Percentiles rank a stretch among this genome's conserved stretches.
Evolutionary conservation across 30 jellyfish, hydroid and myxozoan genomes (phyloP).

Genomic region (Nemopilema nomurai): DNA sequence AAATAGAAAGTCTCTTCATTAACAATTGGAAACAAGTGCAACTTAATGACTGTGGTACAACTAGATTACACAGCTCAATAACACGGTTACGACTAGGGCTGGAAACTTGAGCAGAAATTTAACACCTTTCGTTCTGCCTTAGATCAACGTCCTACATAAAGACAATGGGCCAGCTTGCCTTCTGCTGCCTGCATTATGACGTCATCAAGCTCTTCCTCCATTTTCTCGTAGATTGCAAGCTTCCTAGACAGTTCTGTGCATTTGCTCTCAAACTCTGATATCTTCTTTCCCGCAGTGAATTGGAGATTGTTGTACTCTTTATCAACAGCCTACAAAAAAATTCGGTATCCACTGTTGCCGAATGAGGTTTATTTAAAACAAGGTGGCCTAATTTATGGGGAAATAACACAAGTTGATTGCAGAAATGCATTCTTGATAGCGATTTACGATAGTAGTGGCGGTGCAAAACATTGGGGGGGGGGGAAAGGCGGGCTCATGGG

Average conservation of each 20-base stretch:
- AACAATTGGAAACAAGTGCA: no score
- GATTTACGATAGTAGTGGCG: no score
- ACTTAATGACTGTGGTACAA: no score
- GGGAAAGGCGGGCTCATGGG: no score
- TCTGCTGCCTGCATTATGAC: constrained; percentile 94
- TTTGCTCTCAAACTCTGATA: constrained; percentile 64
- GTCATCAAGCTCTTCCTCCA: constrained; percentile 84
- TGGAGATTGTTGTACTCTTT: constrained; percentile 67
- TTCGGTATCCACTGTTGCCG: no score
- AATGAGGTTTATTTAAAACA: no score
- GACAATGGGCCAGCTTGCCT: constrained; percentile 47
- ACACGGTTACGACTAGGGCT: background rate
- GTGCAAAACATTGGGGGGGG: no score
- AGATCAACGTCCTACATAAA: background rate
- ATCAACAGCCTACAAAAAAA: constrained; percentile 35
- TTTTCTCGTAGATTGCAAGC: constrained; percentile 69
- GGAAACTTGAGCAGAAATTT: background rate
- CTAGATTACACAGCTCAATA: no score
- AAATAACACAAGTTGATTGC: no score
- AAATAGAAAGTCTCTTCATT: no score
- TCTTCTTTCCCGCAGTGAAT: constrained; percentile 39
- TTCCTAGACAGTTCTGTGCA: constrained; percentile 51
- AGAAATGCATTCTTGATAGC: no score
- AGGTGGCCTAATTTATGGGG: no score
- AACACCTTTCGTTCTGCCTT: background rate